Evolutionary conservation across 2,113 vertebrate genomes (phyloP), one percentile per base, ranked within the genome.

Genomic region (Apeltes quadracus): DNA sequence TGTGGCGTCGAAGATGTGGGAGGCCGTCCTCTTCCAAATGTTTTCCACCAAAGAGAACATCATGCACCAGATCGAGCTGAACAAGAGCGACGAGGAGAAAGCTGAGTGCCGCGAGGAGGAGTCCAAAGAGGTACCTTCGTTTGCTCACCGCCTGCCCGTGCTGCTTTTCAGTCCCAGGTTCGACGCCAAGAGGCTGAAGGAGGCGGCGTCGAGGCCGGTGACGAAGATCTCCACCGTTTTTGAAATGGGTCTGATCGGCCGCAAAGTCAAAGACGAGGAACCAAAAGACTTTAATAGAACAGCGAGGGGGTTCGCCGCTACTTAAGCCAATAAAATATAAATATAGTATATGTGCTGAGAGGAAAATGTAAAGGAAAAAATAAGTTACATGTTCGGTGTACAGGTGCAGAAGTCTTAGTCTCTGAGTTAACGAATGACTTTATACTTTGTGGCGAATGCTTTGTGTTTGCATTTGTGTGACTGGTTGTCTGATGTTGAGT

Each of bases 21-120:
- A 99, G 0, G 96, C 96, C 0, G 92, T 98, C 62, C 93, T 99
- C 39, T 96, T 97, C 79, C 96, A 95, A 55, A 90, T 97, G 94
- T 93, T 96, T 0, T 87, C 95, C 63, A 83, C 86, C 1, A 93
- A 94, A 75, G 92, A 94, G 46, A 95, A 20, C 43, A 91, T 93
- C 72, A 90, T 94, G 89, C 91, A 94, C 71, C 93, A 94, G 78
- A 93, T 95, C 5, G 92, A 86, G 76, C 65, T 84, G 32, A 88
- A 70, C 78, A 90, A 92, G 82, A 89, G 67, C 1, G 92, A 93
- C 23, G 65, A 74, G 7, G 84, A 92, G 36, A 83, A 81, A 25
- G 69, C 43, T 13, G 80, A 88, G 4, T 81, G 86, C 11, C 25
- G 7, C 23, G 75, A 77, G 13, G 70, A 84, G 0, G 78, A 84